A percentile compares a stretch with the other conserved stretches of the same genome.
These are phyloP conservation scores for Mixornis gularis DNA, from an alignment of 2,113 vertebrate genomes.

Conservation along the genomic window DNA sequence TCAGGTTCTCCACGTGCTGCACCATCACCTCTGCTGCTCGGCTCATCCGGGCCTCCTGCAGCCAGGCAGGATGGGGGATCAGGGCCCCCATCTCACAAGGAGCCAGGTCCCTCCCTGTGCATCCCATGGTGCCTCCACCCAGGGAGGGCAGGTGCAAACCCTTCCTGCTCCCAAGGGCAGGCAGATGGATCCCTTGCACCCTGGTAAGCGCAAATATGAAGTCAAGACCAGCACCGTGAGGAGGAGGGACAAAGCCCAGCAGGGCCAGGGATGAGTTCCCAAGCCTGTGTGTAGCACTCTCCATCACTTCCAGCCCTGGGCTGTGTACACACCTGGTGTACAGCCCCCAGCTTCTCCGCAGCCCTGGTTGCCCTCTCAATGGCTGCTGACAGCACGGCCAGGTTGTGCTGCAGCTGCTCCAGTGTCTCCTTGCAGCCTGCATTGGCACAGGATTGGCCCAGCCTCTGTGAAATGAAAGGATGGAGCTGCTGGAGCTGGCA, in stretches of 20 bases:
- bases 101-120: not conserved
- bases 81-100: not conserved
- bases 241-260: not conserved
- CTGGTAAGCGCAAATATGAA: accelerated
- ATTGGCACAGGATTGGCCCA: slow-evolving; percentile 70
- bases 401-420: slow-evolving; percentile 73
- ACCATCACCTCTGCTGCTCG: slow-evolving; percentile 81
- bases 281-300: not conserved
- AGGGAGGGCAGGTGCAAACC: not conserved
- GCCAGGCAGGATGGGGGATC: not conserved
- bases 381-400: slow-evolving; percentile 71
- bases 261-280: not conserved
- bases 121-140: not conserved
- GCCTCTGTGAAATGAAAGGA: slow-evolving; percentile 46
- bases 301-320: not conserved
- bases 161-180: not conserved
- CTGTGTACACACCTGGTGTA: slow-evolving; percentile 74
- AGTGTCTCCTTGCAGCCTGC: slow-evolving; percentile 62
- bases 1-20: slow-evolving; percentile 82
- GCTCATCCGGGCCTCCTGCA: slow-evolving; percentile 81
- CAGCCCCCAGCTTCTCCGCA: slow-evolving; percentile 80
- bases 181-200: not conserved
- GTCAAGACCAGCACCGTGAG: accelerated
- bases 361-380: slow-evolving; percentile 72
- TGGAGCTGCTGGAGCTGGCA: not conserved